Conservation (phyloP, 1,140 invertebrate genomes). For the Zaprionus vittiger region DNA sequence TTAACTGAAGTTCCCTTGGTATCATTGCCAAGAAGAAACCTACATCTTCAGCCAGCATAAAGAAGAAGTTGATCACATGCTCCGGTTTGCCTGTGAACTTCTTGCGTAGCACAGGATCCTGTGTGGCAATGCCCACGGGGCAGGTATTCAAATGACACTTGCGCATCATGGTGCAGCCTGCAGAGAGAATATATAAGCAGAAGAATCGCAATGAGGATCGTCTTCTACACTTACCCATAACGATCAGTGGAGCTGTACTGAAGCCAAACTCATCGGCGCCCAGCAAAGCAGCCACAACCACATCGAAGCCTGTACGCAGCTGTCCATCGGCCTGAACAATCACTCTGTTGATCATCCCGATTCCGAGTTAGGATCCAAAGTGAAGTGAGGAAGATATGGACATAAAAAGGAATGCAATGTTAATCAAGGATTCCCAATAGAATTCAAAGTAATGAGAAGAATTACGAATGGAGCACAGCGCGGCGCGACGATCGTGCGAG, state of each 20-base stretch:
- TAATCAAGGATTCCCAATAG: conserved; percentile 43
- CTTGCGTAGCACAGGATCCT: conserved; percentile 96
- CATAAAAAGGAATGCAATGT: conserved; percentile 77
- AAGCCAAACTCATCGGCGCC: conserved; percentile 99
- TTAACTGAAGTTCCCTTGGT: accelerated
- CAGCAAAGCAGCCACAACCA: conserved; percentile 97
- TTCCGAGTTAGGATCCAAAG: conserved; percentile 16
- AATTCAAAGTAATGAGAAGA: conserved; percentile 72
- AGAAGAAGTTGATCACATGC: conserved; percentile 98
- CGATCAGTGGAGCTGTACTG: conserved; percentile 98
- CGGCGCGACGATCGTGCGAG: conserved; percentile 76
- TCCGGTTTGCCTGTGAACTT: conserved; percentile 99
- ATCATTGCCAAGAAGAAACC: conserved; percentile 47
- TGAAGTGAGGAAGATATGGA: conserved; percentile 64
- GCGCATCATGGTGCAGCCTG: conserved; percentile 99
- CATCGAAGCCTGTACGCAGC: conserved; percentile 97
- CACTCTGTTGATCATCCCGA: conserved; percentile 86
- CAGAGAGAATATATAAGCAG: background rate
- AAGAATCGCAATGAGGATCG: background rate
- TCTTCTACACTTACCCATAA: conserved; percentile 87
- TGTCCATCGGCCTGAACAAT: conserved; percentile 98
- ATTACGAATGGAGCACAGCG: conserved; percentile 83
- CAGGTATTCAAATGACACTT: conserved; percentile 99
- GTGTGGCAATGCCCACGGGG: conserved; percentile 99
- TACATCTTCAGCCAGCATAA: conserved; percentile 98